phyloP scores from a whole-genome alignment of 2,113 vertebrate genomes.

The Pionites leucogaster region DNA sequence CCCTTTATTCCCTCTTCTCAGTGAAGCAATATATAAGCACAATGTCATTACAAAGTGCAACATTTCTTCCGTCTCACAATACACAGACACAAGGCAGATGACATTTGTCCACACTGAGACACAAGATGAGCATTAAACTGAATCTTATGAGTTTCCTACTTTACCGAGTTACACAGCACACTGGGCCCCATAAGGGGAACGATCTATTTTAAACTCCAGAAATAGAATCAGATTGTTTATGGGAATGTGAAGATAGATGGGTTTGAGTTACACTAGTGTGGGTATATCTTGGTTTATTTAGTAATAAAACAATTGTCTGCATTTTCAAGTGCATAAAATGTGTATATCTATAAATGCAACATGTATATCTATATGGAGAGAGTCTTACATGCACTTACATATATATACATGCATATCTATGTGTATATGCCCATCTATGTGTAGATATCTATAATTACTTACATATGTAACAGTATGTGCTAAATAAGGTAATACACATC shows the following conservation, averaged over 20 bases:
- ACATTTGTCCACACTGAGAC: neutral
- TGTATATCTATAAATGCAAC: neutral
- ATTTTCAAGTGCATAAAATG: neutral
- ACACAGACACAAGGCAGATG: neutral
- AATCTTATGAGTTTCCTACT: neutral
- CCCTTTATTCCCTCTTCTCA: neutral
- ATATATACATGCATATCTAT: neutral
- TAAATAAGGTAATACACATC: neutral
- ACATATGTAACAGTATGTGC: neutral
- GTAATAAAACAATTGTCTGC: neutral
- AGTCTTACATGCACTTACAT: neutral
- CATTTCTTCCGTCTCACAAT: conserved; percentile 9
- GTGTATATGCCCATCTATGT: neutral
- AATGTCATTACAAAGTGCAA: neutral
- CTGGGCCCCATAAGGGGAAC: neutral
- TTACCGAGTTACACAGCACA: neutral
- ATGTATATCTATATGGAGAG: neutral
- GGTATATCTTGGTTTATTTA: neutral
- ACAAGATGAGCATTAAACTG: conserved; percentile 1
- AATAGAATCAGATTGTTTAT: neutral
- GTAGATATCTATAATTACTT: neutral
- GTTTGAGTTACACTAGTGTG: neutral
- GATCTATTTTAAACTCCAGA: conserved; percentile 6
- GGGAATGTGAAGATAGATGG: neutral
- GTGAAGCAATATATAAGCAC: neutral